Evolutionary conservation across 2,797 vertebrate genomes (phyloP), one percentile per base, ranked within the genome.

Genomic region (Eutrigla gurnardus): DNA sequence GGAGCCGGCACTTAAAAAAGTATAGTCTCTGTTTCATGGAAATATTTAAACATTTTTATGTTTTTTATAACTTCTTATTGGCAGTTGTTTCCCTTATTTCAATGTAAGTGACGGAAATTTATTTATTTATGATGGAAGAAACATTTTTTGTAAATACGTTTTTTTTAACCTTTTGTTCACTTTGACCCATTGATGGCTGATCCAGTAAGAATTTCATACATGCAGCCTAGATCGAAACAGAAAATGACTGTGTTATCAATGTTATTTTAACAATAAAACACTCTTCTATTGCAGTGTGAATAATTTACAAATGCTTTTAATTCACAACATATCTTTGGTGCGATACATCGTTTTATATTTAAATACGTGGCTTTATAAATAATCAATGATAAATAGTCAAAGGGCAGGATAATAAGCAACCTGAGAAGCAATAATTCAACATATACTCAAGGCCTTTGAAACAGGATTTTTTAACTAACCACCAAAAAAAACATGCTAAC

Each of bases 261-360:
- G 92, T 94, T 95, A 93, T 94, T 94, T 94, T 94, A 93, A 94
- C 91, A 95, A 94, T 94, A 94, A 95, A 95, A 93, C 88, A 87
- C 88, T 91, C 89, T 86, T 91, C 83, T 91, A 88, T 88, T 88
- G 65, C 78, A 91, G 82, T 90, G 83, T 84, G 73, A 74, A 58
- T 83, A 36, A 14, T 45, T 65, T 43, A 47, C 36, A 77, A 43
- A 70, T 47, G 12, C 2, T 65, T 78, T 84, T 57, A 62, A 50
- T 78, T 65, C 35, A 6, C 5, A 55, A 46, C 0, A 49, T 25
- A 33, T n/a, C 9, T 65, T 25, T 3, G 39, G 2, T 42, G 14
- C 12, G 17, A 60, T 17, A 9, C 3, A 14, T 59, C 2, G 3
- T 9, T 0, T 59, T 17, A 47, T 25, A 58, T 72, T 59, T 8